Percentiles rank a stretch among this genome's conserved stretches.
Evolutionary conservation across 1,140 invertebrate genomes (phyloP).

Genomic region (Brachionus paranguensis): DNA sequence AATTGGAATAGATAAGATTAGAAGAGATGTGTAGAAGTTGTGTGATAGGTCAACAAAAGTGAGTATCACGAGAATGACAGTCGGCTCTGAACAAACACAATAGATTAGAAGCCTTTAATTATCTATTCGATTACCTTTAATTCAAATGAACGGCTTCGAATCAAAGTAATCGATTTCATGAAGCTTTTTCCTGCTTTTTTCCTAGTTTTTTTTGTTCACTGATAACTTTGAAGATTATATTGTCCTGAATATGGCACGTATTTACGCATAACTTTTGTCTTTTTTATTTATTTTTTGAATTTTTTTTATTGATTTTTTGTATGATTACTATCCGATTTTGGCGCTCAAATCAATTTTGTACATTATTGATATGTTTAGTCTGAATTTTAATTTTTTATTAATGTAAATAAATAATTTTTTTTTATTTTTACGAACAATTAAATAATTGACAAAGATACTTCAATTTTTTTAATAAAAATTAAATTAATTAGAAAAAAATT

Average conservation of each 20-base stretch:
- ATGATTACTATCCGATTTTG: neutral
- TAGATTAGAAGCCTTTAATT: neutral
- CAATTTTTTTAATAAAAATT: no score
- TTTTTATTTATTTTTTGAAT: neutral
- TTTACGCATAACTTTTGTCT: neutral
- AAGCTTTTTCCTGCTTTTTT: neutral
- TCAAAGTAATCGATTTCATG: neutral
- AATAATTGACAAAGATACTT: no score
- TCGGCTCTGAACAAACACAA: neutral
- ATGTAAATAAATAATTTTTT: no score
- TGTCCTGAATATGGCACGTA: neutral
- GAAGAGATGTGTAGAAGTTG: neutral
- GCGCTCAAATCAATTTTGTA: neutral
- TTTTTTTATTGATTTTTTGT: neutral
- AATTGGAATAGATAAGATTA: neutral
- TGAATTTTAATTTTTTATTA: no score
- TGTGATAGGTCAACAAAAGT: neutral
- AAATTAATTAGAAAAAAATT: no score
- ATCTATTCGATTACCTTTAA: neutral
- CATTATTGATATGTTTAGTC: neutral
- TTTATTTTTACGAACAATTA: no score
- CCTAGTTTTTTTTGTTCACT: neutral
- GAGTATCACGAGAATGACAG: neutral
- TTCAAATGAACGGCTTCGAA: neutral
- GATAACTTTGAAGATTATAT: slow-evolving; percentile 1